A percentile compares a stretch with the other conserved stretches of the same genome.
These are phyloP conservation scores for Drosophila miranda DNA, from an alignment of 1,140 invertebrate species.

Conservation along the genomic window DNA sequence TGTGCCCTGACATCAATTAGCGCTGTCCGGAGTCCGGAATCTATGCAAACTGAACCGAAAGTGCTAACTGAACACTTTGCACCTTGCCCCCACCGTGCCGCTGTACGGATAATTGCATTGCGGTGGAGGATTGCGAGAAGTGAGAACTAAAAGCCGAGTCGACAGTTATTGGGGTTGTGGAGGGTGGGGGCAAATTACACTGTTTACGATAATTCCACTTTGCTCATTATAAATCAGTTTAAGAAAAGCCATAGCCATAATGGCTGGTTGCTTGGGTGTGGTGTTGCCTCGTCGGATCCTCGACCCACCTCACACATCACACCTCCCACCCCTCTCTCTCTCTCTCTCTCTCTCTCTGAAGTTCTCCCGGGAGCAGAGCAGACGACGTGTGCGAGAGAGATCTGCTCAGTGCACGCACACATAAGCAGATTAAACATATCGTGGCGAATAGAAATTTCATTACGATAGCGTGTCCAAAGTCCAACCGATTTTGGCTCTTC, in stretches of 20 bases:
- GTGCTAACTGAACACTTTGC: conserved; percentile 34
- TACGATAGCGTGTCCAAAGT: conserved; percentile 64
- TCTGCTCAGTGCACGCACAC: conserved; percentile 27
- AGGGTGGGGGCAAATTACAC: too few relatives aligned
- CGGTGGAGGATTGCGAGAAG: background rate
- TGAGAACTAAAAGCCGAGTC: conserved; percentile 16
- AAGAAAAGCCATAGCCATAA: too few relatives aligned
- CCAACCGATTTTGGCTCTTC: conserved; percentile 39
- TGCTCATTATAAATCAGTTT: too few relatives aligned
- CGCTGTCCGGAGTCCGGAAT: background rate
- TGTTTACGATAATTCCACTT: too few relatives aligned
- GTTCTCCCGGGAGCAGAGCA: conserved; percentile 8
- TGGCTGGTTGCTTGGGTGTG: too few relatives aligned
- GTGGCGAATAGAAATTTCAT: conserved; percentile 71
- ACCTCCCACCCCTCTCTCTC: background rate
- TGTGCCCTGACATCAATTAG: conserved; percentile 32
- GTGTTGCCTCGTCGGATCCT: too few relatives aligned
- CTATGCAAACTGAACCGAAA: conserved; percentile 1
- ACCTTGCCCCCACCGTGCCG: conserved; percentile 23
- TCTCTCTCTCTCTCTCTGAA: background rate
- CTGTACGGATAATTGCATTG: conserved; percentile 1
- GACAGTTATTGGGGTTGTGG: background rate
- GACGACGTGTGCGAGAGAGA: background rate
- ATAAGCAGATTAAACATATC: conserved; percentile 46
- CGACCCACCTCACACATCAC: too few relatives aligned